Percentiles rank a stretch among this genome's conserved stretches.
Conservation (phyloP, 2,888 invertebrate species). For the Phytoseiulus persimilis region DNA sequence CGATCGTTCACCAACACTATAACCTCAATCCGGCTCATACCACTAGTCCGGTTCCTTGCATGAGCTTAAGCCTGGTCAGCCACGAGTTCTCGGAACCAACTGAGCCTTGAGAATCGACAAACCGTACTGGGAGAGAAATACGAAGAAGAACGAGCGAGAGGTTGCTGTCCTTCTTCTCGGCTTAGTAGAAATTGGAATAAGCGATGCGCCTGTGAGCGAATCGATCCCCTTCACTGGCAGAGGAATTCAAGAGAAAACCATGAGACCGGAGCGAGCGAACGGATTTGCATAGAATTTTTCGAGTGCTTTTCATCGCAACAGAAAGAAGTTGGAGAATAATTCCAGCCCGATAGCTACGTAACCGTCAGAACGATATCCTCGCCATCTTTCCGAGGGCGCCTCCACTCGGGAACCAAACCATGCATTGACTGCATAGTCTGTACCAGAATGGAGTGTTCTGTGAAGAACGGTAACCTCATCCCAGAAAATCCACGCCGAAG, state of each 20-base stretch:
- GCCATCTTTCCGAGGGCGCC: no score
- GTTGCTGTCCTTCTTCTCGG: background rate
- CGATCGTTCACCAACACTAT: background rate
- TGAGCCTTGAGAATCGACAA: background rate
- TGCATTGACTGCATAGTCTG: no score
- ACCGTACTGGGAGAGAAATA: background rate
- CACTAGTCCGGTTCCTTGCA: background rate
- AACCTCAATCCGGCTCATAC: background rate
- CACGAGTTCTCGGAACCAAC: no score
- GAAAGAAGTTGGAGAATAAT: no score
- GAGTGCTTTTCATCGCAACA: background rate
- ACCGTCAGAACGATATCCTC: background rate
- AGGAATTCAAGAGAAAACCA: background rate
- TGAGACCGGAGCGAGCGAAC: background rate
- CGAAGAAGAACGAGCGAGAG: background rate
- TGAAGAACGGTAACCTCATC: no score
- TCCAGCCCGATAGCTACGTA: background rate
- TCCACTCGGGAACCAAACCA: no score
- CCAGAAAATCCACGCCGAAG: no score
- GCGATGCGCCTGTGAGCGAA: background rate
- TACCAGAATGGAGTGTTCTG: no score
- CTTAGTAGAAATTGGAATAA: background rate
- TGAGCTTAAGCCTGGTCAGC: background rate
- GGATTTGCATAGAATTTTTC: background rate
- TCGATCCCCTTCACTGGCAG: background rate